Percentiles rank a stretch among this genome's conserved stretches.
phyloP scores from a whole-genome alignment of 2,888 invertebrate species.

The Oxycera nigricornis region DNA sequence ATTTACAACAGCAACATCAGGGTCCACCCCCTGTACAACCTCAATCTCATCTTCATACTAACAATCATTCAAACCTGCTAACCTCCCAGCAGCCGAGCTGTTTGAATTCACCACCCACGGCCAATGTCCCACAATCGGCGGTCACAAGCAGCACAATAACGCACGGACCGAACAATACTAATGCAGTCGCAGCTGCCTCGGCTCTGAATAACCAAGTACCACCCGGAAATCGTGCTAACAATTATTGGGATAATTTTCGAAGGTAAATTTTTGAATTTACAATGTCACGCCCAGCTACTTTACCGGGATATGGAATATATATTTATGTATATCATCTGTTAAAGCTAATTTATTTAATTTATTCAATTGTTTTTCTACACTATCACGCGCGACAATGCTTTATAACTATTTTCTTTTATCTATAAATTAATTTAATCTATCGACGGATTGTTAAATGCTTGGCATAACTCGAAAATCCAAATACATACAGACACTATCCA shows the following conservation, averaged over 20 bases:
- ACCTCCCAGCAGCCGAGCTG: conserved; percentile 44
- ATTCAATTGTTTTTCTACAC: background rate
- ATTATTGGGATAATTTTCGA: conserved; percentile 93
- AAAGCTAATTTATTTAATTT: conserved; percentile 45
- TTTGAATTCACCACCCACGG: conserved; percentile 47
- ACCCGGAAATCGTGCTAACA: conserved; percentile 88
- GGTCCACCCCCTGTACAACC: background rate
- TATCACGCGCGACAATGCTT: no score
- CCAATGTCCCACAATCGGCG: conserved; percentile 42
- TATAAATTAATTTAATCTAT: no score
- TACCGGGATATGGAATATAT: no score
- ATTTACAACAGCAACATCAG: conserved; percentile 54
- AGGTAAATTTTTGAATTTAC: conserved; percentile 74
- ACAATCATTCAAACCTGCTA: conserved; percentile 46
- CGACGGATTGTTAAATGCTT: no score
- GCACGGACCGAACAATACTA: conserved; percentile 55
- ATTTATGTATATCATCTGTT: conserved; percentile 35
- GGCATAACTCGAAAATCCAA: no score
- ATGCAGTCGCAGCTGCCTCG: conserved; percentile 53
- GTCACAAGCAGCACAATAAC: conserved; percentile 51
- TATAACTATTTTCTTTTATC: no score
- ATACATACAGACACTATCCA: no score
- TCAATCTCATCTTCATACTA: conserved; percentile 38
- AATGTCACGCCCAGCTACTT: no score
- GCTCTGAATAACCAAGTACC: conserved; percentile 89